Base-by-base conservation (phyloP, 2,113 vertebrate genomes). In the Spheniscus mendiculus region DNA sequence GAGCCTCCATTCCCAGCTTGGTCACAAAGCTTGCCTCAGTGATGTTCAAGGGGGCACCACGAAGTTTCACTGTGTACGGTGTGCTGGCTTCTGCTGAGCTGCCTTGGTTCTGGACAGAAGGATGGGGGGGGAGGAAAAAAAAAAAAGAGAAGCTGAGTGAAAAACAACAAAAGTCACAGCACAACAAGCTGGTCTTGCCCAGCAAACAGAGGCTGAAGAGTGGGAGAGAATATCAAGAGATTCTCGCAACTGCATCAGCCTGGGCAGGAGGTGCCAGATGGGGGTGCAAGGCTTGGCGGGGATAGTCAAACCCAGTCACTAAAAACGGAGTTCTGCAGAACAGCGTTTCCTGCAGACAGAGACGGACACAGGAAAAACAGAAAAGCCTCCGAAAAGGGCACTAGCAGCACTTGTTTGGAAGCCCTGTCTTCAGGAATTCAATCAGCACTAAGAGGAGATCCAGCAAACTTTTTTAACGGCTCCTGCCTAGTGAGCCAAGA, bases 21-120 rank as follows among this genome's bases (percentile, higher is more conserved):
- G 4, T 20, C 19, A 2, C 25, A 73, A 38, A 34, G 61, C 96
- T 67, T 92, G 99, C 99, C 99, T 99, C 99, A 13, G 98, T 99
- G 89, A 99, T 97, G 8, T 88, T 99, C 26, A 98, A 99, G 0
- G 99, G 99, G 11, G 97, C 98, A 72, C 99, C 99, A 67, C 98
- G 98, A 22, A 99, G 98, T 76, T 99, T 99, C 94, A 99, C 99
- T 0, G 99, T 99, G 98, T 99, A 98, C 0, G 98, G 96, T 4
- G 98, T 99, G 40, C 94, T 97, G 12, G 98, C 98, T 65, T 98
- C 98, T 8, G 30, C 97, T 92, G 98, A 95, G 53, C 21, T 55
- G 21, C 76, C 79, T 53, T 72, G 79, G 32, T 40, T 88, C 92
- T 98, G 97, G 42, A 73, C 15, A 92, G 6, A 63, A 59, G 26